These are phyloP conservation scores for Anguilla marmorata DNA, from an alignment of 2,797 vertebrate genomes.

Conservation along the genomic window DNA sequence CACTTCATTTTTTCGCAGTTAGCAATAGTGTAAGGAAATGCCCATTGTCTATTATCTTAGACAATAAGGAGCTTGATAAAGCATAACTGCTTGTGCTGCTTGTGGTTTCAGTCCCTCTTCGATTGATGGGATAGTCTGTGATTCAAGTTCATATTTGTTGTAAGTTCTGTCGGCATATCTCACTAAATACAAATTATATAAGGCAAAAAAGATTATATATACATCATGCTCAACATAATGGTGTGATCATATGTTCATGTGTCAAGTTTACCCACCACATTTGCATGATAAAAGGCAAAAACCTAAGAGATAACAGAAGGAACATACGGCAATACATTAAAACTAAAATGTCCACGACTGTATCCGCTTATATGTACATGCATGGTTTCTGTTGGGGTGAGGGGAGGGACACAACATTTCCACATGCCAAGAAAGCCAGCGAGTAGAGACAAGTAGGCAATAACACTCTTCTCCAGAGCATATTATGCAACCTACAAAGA, in stretches of 20 bases:
- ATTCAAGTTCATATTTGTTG: no score
- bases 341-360: background rate
- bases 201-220: background rate
- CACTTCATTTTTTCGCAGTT: no score
- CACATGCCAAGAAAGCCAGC: background rate
- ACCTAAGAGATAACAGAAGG: background rate
- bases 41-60: no score
- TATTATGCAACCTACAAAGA: constrained; percentile 15
- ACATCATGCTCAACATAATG: background rate
- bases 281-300: background rate
- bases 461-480: background rate
- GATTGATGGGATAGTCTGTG: no score
- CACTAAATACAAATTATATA: no score
- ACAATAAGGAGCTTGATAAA: no score
- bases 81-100: no score
- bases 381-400: background rate
- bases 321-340: background rate
- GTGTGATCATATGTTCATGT: background rate
- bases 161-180: no score
- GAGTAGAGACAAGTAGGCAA: background rate
- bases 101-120: no score
- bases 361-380: background rate
- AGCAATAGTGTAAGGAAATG: no score
- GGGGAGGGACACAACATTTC: background rate
- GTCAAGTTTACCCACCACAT: background rate